phyloP scores from a whole-genome alignment of 2,888 invertebrate species.

The Lepidochitona cinerea region DNA sequence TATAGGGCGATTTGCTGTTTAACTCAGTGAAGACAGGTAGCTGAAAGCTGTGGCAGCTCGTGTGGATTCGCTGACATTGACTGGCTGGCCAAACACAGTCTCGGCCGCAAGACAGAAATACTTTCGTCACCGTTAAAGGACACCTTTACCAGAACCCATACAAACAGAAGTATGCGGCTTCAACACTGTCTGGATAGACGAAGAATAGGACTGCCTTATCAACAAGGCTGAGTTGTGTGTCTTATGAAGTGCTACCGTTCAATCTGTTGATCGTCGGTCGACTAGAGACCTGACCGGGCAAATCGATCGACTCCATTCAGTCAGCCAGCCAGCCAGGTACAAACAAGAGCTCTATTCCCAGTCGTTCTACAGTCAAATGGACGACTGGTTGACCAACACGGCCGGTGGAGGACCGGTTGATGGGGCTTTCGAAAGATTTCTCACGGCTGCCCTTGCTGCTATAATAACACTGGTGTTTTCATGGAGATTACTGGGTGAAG shows the following conservation, averaged over 20 bases:
- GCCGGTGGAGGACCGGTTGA: conserved; percentile 39
- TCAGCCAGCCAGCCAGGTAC: background rate
- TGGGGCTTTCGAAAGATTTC: conserved; percentile 65
- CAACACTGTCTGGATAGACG: too few species aligned
- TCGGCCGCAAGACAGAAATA: too few species aligned
- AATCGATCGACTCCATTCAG: too few species aligned
- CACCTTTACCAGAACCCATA: too few species aligned
- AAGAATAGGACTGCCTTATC: background rate
- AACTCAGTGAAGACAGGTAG: background rate
- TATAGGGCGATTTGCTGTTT: background rate
- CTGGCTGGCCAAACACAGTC: too few species aligned
- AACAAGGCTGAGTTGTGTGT: too few species aligned
- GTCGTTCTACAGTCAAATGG: too few species aligned
- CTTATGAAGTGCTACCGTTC: background rate
- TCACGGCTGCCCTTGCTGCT: conserved; percentile 65
- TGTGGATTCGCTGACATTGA: background rate
- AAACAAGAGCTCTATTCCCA: too few species aligned
- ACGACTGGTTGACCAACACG: conserved; percentile 6
- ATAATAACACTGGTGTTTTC: conserved; percentile 68
- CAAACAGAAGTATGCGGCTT: too few species aligned
- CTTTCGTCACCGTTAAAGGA: too few species aligned
- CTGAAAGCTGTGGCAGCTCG: background rate
- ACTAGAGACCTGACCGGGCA: background rate
- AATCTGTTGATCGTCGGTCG: background rate
- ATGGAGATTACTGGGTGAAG: conserved; percentile 60